Base-by-base conservation (phyloP, 2,113 vertebrate species). In the Spermophilus dauricus region DNA sequence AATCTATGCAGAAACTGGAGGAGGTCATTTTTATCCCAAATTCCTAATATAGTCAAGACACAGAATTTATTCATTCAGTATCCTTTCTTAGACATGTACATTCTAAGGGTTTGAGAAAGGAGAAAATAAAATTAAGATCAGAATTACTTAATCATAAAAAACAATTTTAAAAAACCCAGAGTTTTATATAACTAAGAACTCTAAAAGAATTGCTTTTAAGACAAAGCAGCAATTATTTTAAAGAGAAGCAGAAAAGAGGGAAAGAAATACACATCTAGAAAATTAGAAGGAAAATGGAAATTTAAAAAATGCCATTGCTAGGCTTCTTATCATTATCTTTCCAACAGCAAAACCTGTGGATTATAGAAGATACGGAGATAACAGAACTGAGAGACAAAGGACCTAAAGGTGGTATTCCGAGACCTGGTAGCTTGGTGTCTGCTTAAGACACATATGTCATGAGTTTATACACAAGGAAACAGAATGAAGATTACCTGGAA, bases 401-500 rank as follows among this genome's bases (percentile, higher is more conserved):
- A 86, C 10, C 32, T 48, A 39, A 90, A n/a, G 39, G 61, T 22
- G n/a, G 58, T 58, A 24, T 34, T 28, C 28, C 78, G 77, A 86
- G 26, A 26, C n/a, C 30, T 65, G 14, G 1, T 72, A 39, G 53
- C 34, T 45, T 72, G 24, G n/a, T 53, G 10, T 80, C 34, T 86
- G 48, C 51, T 80, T 28, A 42, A 10, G 24, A 81, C 92, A 73
- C 80, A 70, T 24, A 93, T 2, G 73, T 95, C 48, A 37, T 42
- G 48, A 8, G 45, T 32, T 94, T 7, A 95, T 5, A 2, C 14
- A 96, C 82, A 96, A 93, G 18, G 93, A 82, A 96, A 78, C 20
- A 97, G 98, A 96, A 24, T 24, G 92, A 86, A 97, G 39, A 63
- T 98, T 98, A 99, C 99, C 99, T 99, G 99, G 97, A 97, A 99